Evolutionary conservation across 2,113 vertebrate species (phyloP).

Genomic region (Paramormyrops kingsleyae): DNA sequence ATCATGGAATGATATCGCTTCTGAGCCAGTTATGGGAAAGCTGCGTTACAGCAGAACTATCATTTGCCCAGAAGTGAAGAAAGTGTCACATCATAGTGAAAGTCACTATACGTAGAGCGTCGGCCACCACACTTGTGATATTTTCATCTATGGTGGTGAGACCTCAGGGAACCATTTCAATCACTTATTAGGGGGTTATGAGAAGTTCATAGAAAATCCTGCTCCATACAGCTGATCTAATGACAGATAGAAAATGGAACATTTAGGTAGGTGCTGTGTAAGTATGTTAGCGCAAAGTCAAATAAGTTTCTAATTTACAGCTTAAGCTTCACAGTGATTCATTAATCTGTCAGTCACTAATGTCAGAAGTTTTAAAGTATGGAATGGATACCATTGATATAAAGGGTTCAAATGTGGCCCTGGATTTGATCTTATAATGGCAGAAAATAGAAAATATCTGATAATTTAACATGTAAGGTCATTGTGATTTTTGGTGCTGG

Average conservation of each 20-base stretch:
- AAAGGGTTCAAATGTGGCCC: background rate
- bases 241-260: background rate
- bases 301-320: background rate
- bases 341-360: background rate
- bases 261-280: background rate
- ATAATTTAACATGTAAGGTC: background rate
- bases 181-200: background rate
- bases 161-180: background rate
- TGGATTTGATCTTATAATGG: background rate
- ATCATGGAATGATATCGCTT: background rate
- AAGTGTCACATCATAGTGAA: background rate
- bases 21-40: background rate
- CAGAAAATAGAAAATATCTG: background rate
- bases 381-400: background rate
- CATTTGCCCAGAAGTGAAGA: background rate
- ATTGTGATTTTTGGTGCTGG: background rate
- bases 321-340: background rate
- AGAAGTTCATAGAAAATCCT: background rate
- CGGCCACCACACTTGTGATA: background rate
- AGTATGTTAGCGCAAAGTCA: background rate
- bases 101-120: background rate
- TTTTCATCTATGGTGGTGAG: background rate
- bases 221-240: background rate
- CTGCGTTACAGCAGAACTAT: background rate
- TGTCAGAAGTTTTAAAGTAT: background rate